These are phyloP conservation scores for Aplochiton taeniatus DNA, from an alignment of 2,797 vertebrate species.

Conservation along the genomic window DNA sequence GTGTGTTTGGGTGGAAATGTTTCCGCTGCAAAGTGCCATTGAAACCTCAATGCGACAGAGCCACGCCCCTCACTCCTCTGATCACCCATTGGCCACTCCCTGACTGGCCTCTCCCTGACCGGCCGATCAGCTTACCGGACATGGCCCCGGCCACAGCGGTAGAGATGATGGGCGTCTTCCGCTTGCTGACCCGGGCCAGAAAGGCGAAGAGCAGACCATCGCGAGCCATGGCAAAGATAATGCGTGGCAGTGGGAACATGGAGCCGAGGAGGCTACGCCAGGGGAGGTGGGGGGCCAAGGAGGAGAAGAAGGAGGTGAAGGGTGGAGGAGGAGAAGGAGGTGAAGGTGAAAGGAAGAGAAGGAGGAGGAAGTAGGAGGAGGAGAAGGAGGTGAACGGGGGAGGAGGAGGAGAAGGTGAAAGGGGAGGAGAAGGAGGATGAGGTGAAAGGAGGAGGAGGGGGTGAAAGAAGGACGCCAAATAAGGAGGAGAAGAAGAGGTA, in stretches of 20 bases:
- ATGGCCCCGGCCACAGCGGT: slow-evolving; percentile 68
- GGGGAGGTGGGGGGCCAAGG: slow-evolving; percentile 31
- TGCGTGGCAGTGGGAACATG: slow-evolving; percentile 75
- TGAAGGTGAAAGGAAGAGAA: neutral
- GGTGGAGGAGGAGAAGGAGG: neutral
- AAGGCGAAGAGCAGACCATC: slow-evolving; percentile 75
- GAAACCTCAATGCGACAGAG: slow-evolving; percentile 12
- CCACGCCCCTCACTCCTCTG: slow-evolving; percentile 45
- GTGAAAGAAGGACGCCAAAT: neutral
- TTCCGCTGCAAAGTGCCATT: neutral
- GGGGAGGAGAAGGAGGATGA: neutral
- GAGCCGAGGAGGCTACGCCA: slow-evolving; percentile 73
- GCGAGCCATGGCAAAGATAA: slow-evolving; percentile 75
- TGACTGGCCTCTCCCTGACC: slow-evolving; percentile 3
- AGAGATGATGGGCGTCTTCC: slow-evolving; percentile 69
- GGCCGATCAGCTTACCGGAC: slow-evolving; percentile 58
- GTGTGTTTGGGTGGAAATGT: neutral
- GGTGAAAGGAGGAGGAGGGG: neutral
- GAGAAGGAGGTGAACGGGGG: neutral
- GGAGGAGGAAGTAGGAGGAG: neutral
- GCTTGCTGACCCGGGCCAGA: slow-evolving; percentile 67
- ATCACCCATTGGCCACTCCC: slow-evolving; percentile 34
- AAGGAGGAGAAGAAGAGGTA: no score
- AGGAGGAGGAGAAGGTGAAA: neutral
- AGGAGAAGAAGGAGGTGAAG: slow-evolving; percentile 21